These are phyloP conservation scores for Temnothorax unifasciatus DNA, from an alignment of 2,888 invertebrate genomes.

Conservation along the genomic window DNA sequence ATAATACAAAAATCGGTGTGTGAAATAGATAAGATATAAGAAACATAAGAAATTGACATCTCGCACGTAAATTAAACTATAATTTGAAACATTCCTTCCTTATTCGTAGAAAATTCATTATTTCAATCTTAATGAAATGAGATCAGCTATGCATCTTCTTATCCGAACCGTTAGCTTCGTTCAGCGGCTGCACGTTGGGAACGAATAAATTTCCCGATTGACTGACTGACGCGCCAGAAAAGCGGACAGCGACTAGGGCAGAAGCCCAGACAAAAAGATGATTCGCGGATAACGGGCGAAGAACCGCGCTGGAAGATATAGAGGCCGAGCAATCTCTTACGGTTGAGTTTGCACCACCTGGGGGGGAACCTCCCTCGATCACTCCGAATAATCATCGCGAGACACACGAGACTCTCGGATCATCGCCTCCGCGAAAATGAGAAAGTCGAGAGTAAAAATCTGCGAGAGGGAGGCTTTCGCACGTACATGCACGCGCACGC, in stretches of 20 bases:
- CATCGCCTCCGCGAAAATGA: constrained; percentile 78
- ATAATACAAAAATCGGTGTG: not conserved
- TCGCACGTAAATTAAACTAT: not conserved
- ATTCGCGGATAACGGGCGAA: constrained; percentile 64
- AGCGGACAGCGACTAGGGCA: constrained; percentile 46
- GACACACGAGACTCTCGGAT: constrained; percentile 70
- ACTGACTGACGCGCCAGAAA: constrained; percentile 60
- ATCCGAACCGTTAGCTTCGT: constrained; percentile 27
- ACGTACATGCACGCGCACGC: not conserved
- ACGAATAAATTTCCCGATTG: constrained; percentile 68
- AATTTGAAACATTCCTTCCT: not conserved
- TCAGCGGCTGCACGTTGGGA: constrained; percentile 43
- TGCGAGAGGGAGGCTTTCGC: constrained; percentile 32
- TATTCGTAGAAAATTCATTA: not conserved
- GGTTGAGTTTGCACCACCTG: constrained; percentile 79
- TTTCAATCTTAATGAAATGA: not conserved
- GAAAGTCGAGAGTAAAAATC: constrained; percentile 49
- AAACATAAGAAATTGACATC: not conserved
- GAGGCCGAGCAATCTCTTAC: constrained; percentile 82
- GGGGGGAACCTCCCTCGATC: constrained; percentile 78
- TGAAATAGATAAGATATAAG: not conserved
- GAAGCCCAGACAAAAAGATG: constrained; percentile 68
- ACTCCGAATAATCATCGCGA: constrained; percentile 84
- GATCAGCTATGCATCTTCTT: constrained; percentile 50
- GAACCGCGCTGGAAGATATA: constrained; percentile 61